phyloP scores from a whole-genome alignment of 2,888 invertebrate species.

The Tetragnatha montana region DNA sequence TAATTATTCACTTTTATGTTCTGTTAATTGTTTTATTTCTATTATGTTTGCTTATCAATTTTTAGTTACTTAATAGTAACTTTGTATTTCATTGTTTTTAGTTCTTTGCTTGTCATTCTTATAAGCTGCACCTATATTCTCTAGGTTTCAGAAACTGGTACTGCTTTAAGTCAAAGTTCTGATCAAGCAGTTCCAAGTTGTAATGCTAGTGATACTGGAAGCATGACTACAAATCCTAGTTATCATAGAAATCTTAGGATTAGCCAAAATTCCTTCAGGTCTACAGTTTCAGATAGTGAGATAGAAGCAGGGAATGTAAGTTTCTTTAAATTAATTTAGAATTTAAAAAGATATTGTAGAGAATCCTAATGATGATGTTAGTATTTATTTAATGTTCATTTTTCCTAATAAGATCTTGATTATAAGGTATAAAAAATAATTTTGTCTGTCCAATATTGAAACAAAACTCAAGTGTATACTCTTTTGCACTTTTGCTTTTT shows the following conservation, averaged over 20 bases:
- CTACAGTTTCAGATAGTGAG: slow-evolving; percentile 95
- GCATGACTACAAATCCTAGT: slow-evolving; percentile 87
- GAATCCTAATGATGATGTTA: no score
- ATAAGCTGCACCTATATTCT: slow-evolving; percentile 37
- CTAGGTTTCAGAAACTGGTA: slow-evolving; percentile 78
- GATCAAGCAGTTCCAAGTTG: slow-evolving; percentile 73
- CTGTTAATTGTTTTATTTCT: not conserved
- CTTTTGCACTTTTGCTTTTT: not conserved
- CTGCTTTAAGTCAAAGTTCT: slow-evolving; percentile 74
- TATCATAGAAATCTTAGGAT: slow-evolving; percentile 83
- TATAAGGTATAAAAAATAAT: no score
- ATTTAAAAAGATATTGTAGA: no score
- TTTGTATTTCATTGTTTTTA: slow-evolving; percentile 27
- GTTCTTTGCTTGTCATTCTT: slow-evolving; percentile 9
- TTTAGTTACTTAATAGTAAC: slow-evolving; percentile 7
- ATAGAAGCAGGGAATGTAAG: slow-evolving; percentile 80
- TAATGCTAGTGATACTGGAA: slow-evolving; percentile 81
- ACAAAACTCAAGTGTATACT: not conserved
- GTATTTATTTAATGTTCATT: no score
- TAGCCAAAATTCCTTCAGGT: slow-evolving; percentile 83
- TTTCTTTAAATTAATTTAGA: slow-evolving; percentile 5
- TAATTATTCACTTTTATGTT: not conserved
- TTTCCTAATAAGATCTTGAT: no score
- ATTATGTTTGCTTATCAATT: slow-evolving; percentile 2
- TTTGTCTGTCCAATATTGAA: no score